Evolutionary conservation across 1,140 invertebrate genomes (phyloP), one percentile per base, ranked within the genome.

Genomic region (Hyphantria cunea): DNA sequence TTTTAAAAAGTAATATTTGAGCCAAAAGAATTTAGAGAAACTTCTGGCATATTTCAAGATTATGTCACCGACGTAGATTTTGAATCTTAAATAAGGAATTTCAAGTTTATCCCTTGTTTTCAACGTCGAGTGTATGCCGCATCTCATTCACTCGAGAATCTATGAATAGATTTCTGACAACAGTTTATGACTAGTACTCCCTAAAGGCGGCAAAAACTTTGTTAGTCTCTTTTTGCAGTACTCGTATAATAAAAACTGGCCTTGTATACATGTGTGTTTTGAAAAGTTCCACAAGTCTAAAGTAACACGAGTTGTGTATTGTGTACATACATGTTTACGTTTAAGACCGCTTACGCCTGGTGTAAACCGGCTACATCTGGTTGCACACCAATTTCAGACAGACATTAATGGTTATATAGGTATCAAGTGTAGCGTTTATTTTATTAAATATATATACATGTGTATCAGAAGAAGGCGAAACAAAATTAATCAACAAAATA

Each of bases 61-160:
- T 55, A 0, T 31, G 45, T 41, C 41, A 44, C 45, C 39, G 45
- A 45, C 7, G 34, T 25, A 25, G 17, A 25, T 3, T 25, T 3
- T 25, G 17, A 3, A 25, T 25, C 17, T 25, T 25, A 5, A 45
- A 55, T 45, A 58, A 8, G 33, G n/a, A 37, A 13, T 32, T 48
- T 39, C 54, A 37, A 48, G 44, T 32, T 58, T 32, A 58, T 47
- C 5, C 17, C 17, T 25, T 25, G 17, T 25, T 25, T 25, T 5
- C 17, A n/a, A 53, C 55, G 44, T 59, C 59, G 10, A 53, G 47
- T 42, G 59, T 59, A 60, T 31, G 11, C 49, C 33, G 52, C 59
- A 63, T 63, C 55, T 72, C 65, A 67, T 61, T 52, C 64, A 48
- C 70, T 47, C n/a, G 12, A 34, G 17, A 12, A 12, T 13, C 54